Base-by-base conservation (phyloP, 1,140 invertebrate species). In the Oreohelix idahoensis region DNA sequence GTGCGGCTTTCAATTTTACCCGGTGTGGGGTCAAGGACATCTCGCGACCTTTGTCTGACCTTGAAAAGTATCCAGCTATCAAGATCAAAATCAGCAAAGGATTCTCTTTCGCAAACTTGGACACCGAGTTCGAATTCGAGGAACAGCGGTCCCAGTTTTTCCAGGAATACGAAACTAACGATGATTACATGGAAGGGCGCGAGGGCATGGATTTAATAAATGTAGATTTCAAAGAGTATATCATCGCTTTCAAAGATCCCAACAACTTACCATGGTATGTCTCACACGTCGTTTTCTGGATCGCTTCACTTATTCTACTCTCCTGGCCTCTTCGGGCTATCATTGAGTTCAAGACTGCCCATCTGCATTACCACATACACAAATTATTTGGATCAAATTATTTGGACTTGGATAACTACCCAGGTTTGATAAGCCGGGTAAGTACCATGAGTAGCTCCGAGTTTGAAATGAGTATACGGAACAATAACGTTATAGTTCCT, bases 181-280 rank as follows among this genome's bases (percentile, higher is more conserved):
- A 97, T 89, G 96, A 97, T 91, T 97, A 97, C 91, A 96, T 97
- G 95, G 96, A 97, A 93, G 97, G 96, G 94, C 92, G 96, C 8
- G 97, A 97, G 89, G 96, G 96, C 20, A 94, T 97, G 74, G 96
- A 97, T 90, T 93, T 97, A 23, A 94, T 93, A 2, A 94, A 94
- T 87, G 32, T 75, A 29, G 66, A 81, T 20, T 81, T 81, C 91
- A 94, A 94, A 85, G 95, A 96, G 89, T 94, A 95, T 84, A 94
- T 96, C 92, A 94, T 96, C 26, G 92, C 95, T 89, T 94, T 94
- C 92, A 93, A 95, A 86, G 93, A 96, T 90, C 92, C 94, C 83
- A 93, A 95, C 91, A 90, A 94, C 88, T 91, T 95, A 90, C 93
- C 95, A 83, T 95, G 95, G 94, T 95, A 95, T 90, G 94, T 94